Percentiles rank a stretch among this genome's conserved stretches.
phyloP scores from a whole-genome alignment of 1,140 invertebrate genomes.

The Chelonus insularis region DNA sequence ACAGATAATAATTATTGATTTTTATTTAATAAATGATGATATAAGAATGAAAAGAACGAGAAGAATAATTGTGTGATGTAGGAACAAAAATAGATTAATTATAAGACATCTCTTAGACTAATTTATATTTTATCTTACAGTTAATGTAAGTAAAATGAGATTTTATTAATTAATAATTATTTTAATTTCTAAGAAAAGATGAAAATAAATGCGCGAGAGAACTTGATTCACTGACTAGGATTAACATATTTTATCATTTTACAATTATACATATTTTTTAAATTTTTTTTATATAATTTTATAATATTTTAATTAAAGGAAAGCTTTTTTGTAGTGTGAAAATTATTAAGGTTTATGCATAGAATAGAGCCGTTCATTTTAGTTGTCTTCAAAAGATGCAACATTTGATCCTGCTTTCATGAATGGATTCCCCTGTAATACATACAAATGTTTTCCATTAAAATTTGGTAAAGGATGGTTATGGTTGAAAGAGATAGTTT shows the following conservation, averaged over 20 bases:
- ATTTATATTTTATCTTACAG: constrained; percentile 15
- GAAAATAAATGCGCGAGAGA: not conserved
- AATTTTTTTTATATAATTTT: constrained; percentile 1
- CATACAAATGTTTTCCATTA: not conserved
- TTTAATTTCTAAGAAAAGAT: not conserved
- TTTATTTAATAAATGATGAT: no score
- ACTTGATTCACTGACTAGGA: not conserved
- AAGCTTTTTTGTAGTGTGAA: constrained; percentile 22
- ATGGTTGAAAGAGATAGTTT: no score
- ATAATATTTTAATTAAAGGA: constrained; percentile 21
- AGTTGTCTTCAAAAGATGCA: constrained; percentile 35
- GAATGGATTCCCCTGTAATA: constrained; percentile 36
- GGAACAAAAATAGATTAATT: no score
- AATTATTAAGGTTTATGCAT: constrained; percentile 8
- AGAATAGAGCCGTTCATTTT: constrained; percentile 1
- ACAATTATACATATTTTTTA: not conserved
- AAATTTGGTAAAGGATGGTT: no score
- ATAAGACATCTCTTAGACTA: no score
- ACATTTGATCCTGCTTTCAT: constrained; percentile 23
- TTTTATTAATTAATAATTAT: not conserved
- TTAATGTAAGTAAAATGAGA: not conserved
- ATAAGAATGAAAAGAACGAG: no score
- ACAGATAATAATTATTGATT: no score
- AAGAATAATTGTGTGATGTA: no score
- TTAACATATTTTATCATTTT: not conserved